These are phyloP conservation scores for Amazona vittata DNA, from an alignment of 2,113 vertebrate species.

Conservation along the genomic window DNA sequence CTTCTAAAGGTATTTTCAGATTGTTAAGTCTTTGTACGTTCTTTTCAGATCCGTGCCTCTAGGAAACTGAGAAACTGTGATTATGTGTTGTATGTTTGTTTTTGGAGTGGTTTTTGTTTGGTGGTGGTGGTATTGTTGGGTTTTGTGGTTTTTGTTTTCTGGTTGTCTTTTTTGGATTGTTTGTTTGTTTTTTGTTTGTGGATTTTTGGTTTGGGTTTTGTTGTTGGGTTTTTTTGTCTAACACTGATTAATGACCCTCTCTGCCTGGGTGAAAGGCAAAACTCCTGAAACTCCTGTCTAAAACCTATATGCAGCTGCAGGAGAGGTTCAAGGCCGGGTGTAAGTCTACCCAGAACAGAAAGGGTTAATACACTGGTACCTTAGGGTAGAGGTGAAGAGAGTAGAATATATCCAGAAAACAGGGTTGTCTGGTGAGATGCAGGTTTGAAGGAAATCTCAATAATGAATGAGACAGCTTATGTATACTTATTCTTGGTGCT, in stretches of 20 bases:
- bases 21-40: neutral
- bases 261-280: neutral
- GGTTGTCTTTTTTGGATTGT: neutral
- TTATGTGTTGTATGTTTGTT: neutral
- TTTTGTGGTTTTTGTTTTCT: neutral
- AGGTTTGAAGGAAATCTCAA: neutral
- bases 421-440: neutral
- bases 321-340: neutral
- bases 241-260: neutral
- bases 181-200: neutral
- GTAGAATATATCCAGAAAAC: neutral
- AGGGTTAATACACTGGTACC: neutral
- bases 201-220: neutral
- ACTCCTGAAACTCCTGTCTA: neutral
- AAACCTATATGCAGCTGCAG: neutral
- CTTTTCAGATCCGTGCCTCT: neutral
- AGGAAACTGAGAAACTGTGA: neutral
- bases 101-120: neutral
- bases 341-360: neutral
- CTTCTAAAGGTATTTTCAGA: neutral
- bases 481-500: rapidly evolving
- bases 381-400: neutral
- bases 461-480: neutral
- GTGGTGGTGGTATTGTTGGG: neutral
- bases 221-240: neutral